Base-by-base conservation (phyloP, 1,140 invertebrate species). In the Cyclina sinensis region DNA sequence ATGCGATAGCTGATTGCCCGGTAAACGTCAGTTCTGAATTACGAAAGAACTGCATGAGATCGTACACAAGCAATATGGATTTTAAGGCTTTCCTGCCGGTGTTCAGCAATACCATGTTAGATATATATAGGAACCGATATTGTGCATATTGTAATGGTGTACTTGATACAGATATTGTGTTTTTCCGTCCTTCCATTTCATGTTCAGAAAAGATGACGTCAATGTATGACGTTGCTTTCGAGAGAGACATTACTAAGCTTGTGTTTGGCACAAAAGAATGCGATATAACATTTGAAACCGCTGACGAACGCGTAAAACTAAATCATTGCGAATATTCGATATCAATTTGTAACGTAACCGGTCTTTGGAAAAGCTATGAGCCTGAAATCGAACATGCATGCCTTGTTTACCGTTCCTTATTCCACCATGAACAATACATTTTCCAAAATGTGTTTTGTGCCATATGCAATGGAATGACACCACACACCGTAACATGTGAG, bases 381-480 rank as follows among this genome's bases (percentile, higher is more conserved):
- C 37, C 43, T 0, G 27, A 68, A 7, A 24, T 70, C 21, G 62
- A 84, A n/a, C 24, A 16, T 46, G 59, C 35, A 4, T 84, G 81
- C 51, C 12, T 84, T 7, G 14, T 54, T 3, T 84, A 84, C 24
- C 21, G 48, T 30, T 84, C 81, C 1, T 1, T 35, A 11, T 27
- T 70, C 30, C 2, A 24, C 14, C 11, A 39, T 35, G 32, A 27
- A 11, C 14, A 14, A 24, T n/a, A 46, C 21, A 14, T 18, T 1
- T 59, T 68, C 16, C 62, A 68, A 54, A 84, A 84, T 59, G 57
- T 84, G 16, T 59, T 57, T 37, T 84, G 81, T 73, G 39, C 35
- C 1, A 9, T 84, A 24, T 84, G 81, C 62, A 84, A 84, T 73
- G 81, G 43, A 16, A 43, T 59, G 21, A 62, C 12, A 11, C 24